These are phyloP conservation scores for Corvus moneduloides DNA, from an alignment of 2,113 vertebrate species.

Conservation along the genomic window DNA sequence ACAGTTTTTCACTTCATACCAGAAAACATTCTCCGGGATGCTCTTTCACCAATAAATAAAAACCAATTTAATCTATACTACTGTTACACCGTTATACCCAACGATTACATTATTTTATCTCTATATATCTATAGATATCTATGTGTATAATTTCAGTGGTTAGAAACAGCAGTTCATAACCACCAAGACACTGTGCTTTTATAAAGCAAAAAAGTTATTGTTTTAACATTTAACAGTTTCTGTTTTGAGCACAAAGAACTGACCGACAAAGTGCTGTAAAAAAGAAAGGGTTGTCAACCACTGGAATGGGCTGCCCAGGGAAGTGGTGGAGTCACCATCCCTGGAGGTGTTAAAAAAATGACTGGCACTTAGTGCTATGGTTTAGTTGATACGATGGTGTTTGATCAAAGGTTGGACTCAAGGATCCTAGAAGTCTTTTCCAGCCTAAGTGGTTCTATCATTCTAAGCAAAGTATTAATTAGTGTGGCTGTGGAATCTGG, in stretches of 20 bases:
- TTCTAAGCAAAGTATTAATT: neutral
- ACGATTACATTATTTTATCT: neutral
- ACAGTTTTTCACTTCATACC: neutral
- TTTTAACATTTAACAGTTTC: neutral
- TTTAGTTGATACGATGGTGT: neutral
- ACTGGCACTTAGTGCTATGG: neutral
- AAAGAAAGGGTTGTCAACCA: neutral
- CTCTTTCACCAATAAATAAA: neutral
- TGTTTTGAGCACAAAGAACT: neutral
- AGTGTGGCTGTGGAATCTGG: neutral
- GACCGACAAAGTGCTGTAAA: neutral
- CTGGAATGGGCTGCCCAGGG: neutral
- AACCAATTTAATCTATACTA: neutral
- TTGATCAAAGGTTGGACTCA: neutral
- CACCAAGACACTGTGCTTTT: neutral
- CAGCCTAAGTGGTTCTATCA: neutral
- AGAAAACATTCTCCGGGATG: neutral
- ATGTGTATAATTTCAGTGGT: neutral
- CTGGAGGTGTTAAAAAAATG: neutral
- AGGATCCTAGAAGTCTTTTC: neutral
- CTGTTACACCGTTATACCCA: neutral
- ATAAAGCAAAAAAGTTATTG: neutral
- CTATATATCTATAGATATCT: neutral
- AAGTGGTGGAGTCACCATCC: neutral
- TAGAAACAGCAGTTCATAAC: neutral